phyloP scores from a whole-genome alignment of 2,888 invertebrate species.

The Nasonovia ribisnigri region DNA sequence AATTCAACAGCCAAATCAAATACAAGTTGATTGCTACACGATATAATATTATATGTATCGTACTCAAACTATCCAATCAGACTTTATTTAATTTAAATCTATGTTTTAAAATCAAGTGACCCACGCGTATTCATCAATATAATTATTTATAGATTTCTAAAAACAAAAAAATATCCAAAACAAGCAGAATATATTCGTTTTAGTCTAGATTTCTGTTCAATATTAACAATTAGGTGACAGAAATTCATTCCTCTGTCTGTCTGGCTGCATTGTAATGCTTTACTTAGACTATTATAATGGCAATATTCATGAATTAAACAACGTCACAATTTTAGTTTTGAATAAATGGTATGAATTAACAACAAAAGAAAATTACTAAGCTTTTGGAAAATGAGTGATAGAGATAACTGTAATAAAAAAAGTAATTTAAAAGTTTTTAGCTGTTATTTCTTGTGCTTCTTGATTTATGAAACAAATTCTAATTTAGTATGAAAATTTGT shows the following conservation, averaged over 20 bases:
- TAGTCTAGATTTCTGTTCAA: background rate
- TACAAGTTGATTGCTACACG: background rate
- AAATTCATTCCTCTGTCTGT: background rate
- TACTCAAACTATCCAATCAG: background rate
- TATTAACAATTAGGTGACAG: background rate
- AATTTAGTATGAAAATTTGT: background rate
- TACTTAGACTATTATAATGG: background rate
- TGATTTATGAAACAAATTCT: background rate
- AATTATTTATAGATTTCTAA: background rate
- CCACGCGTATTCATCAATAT: background rate
- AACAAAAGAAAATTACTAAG: conserved; percentile 18
- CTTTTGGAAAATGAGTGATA: conserved; percentile 4
- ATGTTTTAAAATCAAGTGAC: background rate
- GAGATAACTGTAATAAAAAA: background rate
- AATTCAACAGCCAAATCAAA: background rate
- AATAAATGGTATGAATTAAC: conserved; percentile 12
- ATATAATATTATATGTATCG: background rate
- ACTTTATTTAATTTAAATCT: background rate
- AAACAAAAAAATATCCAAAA: background rate
- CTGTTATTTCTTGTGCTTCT: background rate
- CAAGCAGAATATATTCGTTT: background rate
- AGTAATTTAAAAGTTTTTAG: background rate
- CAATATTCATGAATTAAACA: conserved; percentile 2
- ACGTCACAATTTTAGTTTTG: background rate
- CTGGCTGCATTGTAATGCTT: background rate